phyloP scores from a whole-genome alignment of 2,888 invertebrate genomes.

The Dysmachus trigonus region DNA sequence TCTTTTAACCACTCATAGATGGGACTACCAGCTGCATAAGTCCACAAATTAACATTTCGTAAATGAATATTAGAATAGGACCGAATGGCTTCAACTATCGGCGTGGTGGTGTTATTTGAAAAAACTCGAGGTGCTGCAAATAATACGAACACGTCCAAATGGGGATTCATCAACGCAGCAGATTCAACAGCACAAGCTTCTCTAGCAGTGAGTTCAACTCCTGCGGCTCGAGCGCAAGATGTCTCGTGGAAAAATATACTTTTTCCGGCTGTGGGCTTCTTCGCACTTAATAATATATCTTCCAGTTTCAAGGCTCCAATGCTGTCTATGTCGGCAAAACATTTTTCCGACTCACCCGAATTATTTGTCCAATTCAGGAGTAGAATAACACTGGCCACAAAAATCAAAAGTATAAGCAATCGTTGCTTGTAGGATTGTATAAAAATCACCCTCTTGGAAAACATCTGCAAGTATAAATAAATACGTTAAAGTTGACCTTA shows the following conservation, averaged over 20 bases:
- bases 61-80: conserved; percentile 59
- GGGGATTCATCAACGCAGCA: conserved; percentile 60
- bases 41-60: conserved; percentile 58
- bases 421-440: not conserved
- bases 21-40: conserved; percentile 59
- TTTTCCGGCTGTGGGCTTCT: conserved; percentile 56
- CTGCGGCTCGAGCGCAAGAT: conserved; percentile 53
- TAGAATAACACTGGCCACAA: not conserved
- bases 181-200: conserved; percentile 64
- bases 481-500: not conserved
- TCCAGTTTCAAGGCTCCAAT: conserved; percentile 51
- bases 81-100: conserved; percentile 55
- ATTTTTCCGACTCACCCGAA: not conserved
- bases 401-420: not conserved
- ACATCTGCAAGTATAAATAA: not conserved
- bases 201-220: conserved; percentile 56
- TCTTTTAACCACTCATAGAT: conserved; percentile 58
- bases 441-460: not conserved
- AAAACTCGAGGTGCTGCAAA: conserved; percentile 58
- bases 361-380: not conserved
- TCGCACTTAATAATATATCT: conserved; percentile 56
- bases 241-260: conserved; percentile 64
- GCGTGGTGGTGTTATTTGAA: conserved; percentile 48
- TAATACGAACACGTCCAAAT: conserved; percentile 58
- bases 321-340: not conserved